A percentile compares a stretch with the other conserved stretches of the same genome.
Evolutionary conservation across 2,888 invertebrate genomes (phyloP).

Genomic region (Petrolisthes manimaculis): DNA sequence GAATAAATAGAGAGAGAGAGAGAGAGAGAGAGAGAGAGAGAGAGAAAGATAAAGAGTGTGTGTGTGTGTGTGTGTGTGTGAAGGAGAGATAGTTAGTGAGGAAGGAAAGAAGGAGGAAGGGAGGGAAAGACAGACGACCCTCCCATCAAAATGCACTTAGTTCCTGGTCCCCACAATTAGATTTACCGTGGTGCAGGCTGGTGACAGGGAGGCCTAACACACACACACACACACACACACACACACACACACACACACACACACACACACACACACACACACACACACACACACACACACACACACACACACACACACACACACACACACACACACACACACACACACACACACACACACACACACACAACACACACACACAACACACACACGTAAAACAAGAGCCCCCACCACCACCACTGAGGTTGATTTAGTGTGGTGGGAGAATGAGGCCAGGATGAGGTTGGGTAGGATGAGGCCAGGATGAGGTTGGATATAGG

Average conservation of each 20-base stretch:
- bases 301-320: background rate
- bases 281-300: conserved; percentile 10
- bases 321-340: background rate
- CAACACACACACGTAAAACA: no score
- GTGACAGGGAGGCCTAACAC: conserved; percentile 21
- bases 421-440: no score
- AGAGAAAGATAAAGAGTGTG: no score
- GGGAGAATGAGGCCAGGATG: no score
- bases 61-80: background rate
- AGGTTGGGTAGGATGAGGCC: no score
- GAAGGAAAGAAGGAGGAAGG: background rate
- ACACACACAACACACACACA: background rate
- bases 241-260: conserved; percentile 35
- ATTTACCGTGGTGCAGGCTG: conserved; percentile 35
- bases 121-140: background rate
- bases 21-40: no score
- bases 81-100: background rate
- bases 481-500: no score
- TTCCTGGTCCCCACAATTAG: conserved; percentile 36
- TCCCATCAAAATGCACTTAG: conserved; percentile 53
- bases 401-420: no score
- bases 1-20: no score
- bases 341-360: background rate
- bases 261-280: conserved; percentile 33
- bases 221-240: conserved; percentile 34